Conservation (phyloP, 2,888 invertebrate genomes). For the Meiosimyza decipiens region DNA sequence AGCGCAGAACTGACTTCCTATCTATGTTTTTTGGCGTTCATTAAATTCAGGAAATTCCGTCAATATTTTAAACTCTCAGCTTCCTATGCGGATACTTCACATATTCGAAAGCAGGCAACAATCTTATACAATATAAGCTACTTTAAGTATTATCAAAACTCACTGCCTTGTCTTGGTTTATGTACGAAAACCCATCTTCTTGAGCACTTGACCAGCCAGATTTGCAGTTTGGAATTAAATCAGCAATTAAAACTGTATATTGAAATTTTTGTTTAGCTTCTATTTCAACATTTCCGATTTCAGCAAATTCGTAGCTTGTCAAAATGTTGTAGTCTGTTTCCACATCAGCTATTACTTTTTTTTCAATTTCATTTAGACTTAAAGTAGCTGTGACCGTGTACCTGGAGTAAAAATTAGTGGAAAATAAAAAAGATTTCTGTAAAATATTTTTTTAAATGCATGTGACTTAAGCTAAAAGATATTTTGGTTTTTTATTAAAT, state of each 20-base stretch:
- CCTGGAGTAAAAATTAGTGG: constrained; percentile 6
- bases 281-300: constrained; percentile 42
- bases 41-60: too few relatives aligned
- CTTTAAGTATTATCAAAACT: not conserved
- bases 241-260: constrained; percentile 41
- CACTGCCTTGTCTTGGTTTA: constrained; percentile 41
- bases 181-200: constrained; percentile 45
- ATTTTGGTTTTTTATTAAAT: too few relatives aligned
- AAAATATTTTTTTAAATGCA: too few relatives aligned
- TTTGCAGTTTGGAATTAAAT: constrained; percentile 43
- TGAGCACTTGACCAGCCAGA: constrained; percentile 46
- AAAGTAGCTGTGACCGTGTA: constrained; percentile 42
- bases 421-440: not conserved
- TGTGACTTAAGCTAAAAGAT: too few relatives aligned
- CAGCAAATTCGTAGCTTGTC: constrained; percentile 42
- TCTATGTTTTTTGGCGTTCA: too few relatives aligned
- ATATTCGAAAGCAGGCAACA: too few relatives aligned
- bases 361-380: constrained; percentile 41
- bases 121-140: too few relatives aligned
- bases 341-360: constrained; percentile 41
- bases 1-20: too few relatives aligned
- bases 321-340: constrained; percentile 43
- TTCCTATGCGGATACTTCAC: too few relatives aligned
- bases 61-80: too few relatives aligned
- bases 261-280: constrained; percentile 38